Evolutionary conservation across 1,140 invertebrate genomes (phyloP), one percentile per base, ranked within the genome.

Genomic region (Neodiprion pinetum): DNA sequence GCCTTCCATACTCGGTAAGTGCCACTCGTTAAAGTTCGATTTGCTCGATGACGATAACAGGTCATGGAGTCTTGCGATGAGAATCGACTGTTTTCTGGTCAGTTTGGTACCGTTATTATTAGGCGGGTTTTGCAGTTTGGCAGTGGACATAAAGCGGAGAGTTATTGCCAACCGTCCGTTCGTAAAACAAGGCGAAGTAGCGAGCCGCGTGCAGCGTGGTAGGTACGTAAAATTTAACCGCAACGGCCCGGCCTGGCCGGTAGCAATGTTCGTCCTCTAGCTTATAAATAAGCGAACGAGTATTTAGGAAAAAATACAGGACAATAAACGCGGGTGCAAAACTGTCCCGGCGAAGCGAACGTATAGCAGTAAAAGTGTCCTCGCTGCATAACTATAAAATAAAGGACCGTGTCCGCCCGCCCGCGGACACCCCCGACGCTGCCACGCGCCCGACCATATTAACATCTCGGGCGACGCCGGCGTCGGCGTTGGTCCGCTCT

Each of bases 1-100:
- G 88, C 88, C 11, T 93, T 94, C 80, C 85, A 84, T 53, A 91
- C 90, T 75, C 92, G 90, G 93, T 93, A 81, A 92, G 92, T 91
- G 72, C 11, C 1, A 3, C 28, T 21, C 21, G 12, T 66, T 67
- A 10, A 61, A 69, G 71, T 48, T 70, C 28, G 53, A 73, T 40
- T 40, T 40, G 71, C 68, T 74, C 76, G 76, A 40, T 40, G 28
- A 5, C 5, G 28, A 40, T 40, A 72, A 74, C 75, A 77, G 77
- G 78, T 75, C 77, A 77, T 80, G 71, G 75, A 40, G 28, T 40
- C 28, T 40, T 40, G 5, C 28, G 28, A 40, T 40, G 28, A 40
- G 28, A 5, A 40, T 40, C 28, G 28, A 40, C 28, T 40, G 28
- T 40, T 40, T 40, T 70, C 11, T 67, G 71, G 49, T 50, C 73